phyloP scores from a whole-genome alignment of 2,797 vertebrate species.

The Cossypha polioptera region DNA sequence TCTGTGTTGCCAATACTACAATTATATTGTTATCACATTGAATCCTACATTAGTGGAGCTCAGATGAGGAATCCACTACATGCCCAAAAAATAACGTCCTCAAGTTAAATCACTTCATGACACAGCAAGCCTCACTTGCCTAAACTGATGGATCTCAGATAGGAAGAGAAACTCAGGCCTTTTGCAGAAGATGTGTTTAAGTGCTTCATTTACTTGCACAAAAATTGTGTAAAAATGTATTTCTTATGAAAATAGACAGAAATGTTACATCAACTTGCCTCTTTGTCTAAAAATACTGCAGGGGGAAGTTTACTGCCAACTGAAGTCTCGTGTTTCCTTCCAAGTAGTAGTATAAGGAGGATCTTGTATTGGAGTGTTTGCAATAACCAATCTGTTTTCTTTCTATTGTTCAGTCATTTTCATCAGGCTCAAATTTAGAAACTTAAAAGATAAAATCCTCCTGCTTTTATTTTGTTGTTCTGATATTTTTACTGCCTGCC shows the following conservation, averaged over 20 bases:
- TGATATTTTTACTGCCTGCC: neutral
- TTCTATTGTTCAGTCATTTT: neutral
- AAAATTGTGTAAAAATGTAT: neutral
- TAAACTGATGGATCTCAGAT: neutral
- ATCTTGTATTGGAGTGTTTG: neutral
- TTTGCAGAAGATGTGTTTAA: neutral
- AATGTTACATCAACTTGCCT: neutral
- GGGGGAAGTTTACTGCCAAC: neutral
- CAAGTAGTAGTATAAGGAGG: neutral
- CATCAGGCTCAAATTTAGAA: neutral
- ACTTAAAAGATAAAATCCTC: neutral
- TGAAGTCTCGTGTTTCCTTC: neutral
- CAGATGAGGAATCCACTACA: neutral
- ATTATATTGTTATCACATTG: neutral
- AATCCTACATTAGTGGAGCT: neutral
- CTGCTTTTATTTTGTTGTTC: neutral
- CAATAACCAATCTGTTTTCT: neutral
- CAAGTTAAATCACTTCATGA: neutral
- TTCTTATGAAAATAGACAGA: neutral
- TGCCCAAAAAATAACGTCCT: neutral
- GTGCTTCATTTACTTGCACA: neutral
- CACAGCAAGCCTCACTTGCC: neutral
- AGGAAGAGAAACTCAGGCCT: neutral
- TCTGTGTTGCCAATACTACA: neutral
- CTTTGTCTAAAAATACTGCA: neutral